A percentile compares a stretch with the other conserved stretches of the same genome.
These are phyloP conservation scores for Paedocypris micromegethes DNA, from an alignment of 2,797 vertebrate species.

Conservation along the genomic window DNA sequence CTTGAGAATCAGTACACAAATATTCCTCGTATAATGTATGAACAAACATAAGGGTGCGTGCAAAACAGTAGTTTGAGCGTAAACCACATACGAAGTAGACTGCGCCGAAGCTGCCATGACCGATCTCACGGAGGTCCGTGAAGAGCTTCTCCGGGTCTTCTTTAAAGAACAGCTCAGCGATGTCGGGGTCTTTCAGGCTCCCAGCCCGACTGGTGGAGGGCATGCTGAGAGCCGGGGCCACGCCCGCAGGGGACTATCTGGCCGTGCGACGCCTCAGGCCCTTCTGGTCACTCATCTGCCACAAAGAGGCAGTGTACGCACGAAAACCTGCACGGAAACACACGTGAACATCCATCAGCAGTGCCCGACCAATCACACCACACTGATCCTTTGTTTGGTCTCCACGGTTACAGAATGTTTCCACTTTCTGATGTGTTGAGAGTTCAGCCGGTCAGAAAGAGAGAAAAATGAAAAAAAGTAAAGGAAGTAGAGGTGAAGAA, in stretches of 20 bases:
- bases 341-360: neutral
- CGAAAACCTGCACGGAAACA: conserved; percentile 67
- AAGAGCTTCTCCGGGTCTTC: conserved; percentile 98
- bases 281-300: conserved; percentile 89
- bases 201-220: conserved; percentile 94
- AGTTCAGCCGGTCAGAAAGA: too few species aligned
- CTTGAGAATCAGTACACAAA: too few species aligned
- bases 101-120: conserved; percentile 98
- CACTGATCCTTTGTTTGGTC: too few species aligned
- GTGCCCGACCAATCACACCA: too few species aligned
- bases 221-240: conserved; percentile 83
- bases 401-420: too few species aligned
- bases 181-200: conserved; percentile 96
- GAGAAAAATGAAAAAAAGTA: too few species aligned
- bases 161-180: conserved; percentile 97
- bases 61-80: neutral
- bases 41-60: too few species aligned
- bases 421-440: too few species aligned
- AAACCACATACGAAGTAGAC: conserved; percentile 93
- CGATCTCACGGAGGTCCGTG: conserved; percentile 95
- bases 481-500: too few species aligned
- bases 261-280: conserved; percentile 74
- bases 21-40: too few species aligned
- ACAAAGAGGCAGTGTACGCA: conserved; percentile 76
- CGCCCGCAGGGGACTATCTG: conserved; percentile 79